phyloP scores from a whole-genome alignment of 2,888 invertebrate genomes.

The Sympetrum striolatum region DNA sequence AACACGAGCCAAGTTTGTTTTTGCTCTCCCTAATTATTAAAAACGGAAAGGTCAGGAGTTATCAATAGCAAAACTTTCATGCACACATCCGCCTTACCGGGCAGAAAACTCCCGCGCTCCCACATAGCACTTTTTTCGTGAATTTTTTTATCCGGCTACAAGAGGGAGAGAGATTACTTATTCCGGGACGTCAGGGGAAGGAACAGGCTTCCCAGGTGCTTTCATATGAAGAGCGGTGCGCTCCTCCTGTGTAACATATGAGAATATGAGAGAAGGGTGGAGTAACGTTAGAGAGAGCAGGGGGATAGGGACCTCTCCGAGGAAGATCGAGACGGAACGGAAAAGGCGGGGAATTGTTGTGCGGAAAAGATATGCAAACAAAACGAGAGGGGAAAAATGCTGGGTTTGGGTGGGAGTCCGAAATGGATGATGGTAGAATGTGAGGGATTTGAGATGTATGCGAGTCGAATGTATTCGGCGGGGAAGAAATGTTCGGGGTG shows the following conservation, averaged over 20 bases:
- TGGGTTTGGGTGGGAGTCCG: not conserved
- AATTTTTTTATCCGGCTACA: not conserved
- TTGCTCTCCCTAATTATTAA: no score
- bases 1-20: no score
- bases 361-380: conserved; percentile 15
- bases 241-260: not conserved
- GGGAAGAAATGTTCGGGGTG: not conserved
- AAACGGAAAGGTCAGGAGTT: no score
- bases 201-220: not conserved
- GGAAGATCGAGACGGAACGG: not conserved
- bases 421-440: not conserved
- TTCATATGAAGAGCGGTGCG: not conserved
- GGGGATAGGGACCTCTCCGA: not conserved
- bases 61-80: no score
- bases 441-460: not conserved
- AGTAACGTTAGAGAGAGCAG: not conserved
- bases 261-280: not conserved
- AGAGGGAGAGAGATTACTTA: not conserved
- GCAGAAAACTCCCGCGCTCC: no score
- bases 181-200: not conserved
- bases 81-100: no score
- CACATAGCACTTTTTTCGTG: not conserved
- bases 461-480: not conserved
- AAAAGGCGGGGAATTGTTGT: not conserved
- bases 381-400: not conserved